Percentiles rank a stretch among this genome's conserved stretches.
Evolutionary conservation across 1,140 invertebrate genomes (phyloP).

Genomic region (Drosophila ohnishii): DNA sequence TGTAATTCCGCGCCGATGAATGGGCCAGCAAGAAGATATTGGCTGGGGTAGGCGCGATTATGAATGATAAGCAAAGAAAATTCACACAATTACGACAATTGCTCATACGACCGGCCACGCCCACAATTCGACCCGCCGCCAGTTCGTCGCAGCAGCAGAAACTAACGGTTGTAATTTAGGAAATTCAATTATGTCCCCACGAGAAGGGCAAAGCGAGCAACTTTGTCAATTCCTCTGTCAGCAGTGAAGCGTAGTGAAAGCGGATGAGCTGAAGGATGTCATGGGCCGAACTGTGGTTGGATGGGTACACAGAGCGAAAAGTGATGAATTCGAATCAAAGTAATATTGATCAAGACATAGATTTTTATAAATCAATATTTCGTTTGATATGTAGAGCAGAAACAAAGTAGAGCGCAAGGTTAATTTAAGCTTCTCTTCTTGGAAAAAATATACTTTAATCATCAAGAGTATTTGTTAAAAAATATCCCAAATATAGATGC

Average conservation of each 20-base stretch:
- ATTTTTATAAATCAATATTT: background rate
- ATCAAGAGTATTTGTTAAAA: background rate
- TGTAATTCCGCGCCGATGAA: conserved; percentile 63
- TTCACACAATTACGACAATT: conserved; percentile 75
- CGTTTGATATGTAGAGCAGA: background rate
- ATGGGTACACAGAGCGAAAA: background rate
- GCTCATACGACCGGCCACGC: conserved; percentile 48
- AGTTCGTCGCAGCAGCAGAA: conserved; percentile 25
- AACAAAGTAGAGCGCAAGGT: background rate
- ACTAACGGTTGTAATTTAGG: conserved; percentile 64
- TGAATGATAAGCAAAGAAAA: conserved; percentile 76
- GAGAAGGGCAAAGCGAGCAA: conserved; percentile 46
- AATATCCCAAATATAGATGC: background rate
- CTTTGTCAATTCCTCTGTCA: conserved; percentile 65
- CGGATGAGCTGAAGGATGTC: conserved; percentile 49
- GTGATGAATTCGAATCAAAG: background rate
- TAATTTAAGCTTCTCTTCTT: background rate
- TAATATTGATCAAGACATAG: too few relatives aligned
- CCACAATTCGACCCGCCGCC: conserved; percentile 19
- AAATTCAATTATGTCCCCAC: conserved; percentile 74
- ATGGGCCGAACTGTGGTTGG: conserved; percentile 19
- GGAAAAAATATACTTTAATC: background rate
- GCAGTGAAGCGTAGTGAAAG: conserved; percentile 68
- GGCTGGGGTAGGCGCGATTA: conserved; percentile 43
- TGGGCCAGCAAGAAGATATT: background rate